phyloP scores from a whole-genome alignment of 2,888 invertebrate genomes.

The Teinopalpus imperialis region DNA sequence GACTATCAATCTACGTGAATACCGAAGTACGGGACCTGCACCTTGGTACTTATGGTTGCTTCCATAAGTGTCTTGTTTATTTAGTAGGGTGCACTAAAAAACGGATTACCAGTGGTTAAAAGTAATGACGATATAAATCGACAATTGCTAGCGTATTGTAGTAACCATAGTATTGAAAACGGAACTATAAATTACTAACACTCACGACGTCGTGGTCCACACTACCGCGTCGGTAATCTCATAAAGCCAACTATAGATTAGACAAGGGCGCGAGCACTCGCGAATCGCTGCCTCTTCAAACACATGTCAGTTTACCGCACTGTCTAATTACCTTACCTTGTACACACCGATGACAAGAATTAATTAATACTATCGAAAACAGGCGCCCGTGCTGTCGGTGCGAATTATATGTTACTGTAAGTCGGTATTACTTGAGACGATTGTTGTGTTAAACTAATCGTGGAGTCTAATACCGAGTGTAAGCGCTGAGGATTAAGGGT shows the following conservation, averaged over 20 bases:
- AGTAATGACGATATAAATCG: too few species aligned
- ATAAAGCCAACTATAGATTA: slow-evolving; percentile 32
- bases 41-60: too few species aligned
- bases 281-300: slow-evolving; percentile 36
- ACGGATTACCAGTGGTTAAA: too few species aligned
- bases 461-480: slow-evolving; percentile 36
- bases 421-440: slow-evolving; percentile 22
- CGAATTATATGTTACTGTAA: slow-evolving; percentile 23
- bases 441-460: slow-evolving; percentile 33
- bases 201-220: not conserved
- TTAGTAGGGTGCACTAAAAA: too few species aligned
- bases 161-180: too few species aligned
- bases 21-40: too few species aligned
- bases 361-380: slow-evolving; percentile 64
- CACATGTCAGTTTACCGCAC: slow-evolving; percentile 53
- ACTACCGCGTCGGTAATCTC: slow-evolving; percentile 28
- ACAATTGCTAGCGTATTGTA: too few species aligned
- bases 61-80: too few species aligned
- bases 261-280: slow-evolving; percentile 29
- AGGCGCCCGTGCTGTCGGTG: slow-evolving; percentile 32
- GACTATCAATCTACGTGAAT: too few species aligned
- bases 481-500: slow-evolving; percentile 31
- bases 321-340: slow-evolving; percentile 57
- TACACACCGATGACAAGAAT: slow-evolving; percentile 55
- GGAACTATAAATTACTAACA: not conserved